Conservation (phyloP, 2,797 vertebrate species). For the Phataginus tetradactyla region DNA sequence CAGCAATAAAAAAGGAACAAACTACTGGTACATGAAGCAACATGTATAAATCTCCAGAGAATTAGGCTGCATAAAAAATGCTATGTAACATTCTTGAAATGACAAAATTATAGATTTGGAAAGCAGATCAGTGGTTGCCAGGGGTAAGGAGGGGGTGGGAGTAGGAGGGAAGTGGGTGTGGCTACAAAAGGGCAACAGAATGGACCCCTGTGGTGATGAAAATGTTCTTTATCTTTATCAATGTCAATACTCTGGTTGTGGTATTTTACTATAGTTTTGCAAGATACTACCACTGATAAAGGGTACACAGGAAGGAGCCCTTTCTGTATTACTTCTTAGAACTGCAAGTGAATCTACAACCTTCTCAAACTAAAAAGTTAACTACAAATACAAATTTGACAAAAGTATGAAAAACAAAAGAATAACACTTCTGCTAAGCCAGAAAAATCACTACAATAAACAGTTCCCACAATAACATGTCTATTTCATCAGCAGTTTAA, state of each 20-base stretch:
- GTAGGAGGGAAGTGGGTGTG: background rate
- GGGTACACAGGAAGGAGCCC: background rate
- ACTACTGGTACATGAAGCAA: background rate
- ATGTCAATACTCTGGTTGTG: background rate
- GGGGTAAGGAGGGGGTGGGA: background rate
- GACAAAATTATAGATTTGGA: background rate
- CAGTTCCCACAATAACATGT: background rate
- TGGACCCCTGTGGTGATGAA: background rate
- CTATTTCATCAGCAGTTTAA: slow-evolving; percentile 45
- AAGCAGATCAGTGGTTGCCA: background rate
- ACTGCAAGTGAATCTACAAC: background rate
- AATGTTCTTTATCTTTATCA: background rate
- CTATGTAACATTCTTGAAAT: background rate
- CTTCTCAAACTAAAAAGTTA: slow-evolving; percentile 27
- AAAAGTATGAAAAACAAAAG: slow-evolving; percentile 35
- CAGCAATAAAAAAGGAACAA: slow-evolving; percentile 6
- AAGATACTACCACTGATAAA: background rate
- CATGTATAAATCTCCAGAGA: background rate
- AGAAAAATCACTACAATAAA: slow-evolving; percentile 14
- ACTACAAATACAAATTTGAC: background rate
- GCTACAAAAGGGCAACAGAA: background rate
- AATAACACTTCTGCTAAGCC: background rate
- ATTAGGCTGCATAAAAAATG: background rate
- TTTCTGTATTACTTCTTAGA: background rate
- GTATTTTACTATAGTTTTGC: background rate